These are phyloP conservation scores for Strigops habroptila DNA, from an alignment of 2,113 vertebrate genomes.

Conservation along the genomic window DNA sequence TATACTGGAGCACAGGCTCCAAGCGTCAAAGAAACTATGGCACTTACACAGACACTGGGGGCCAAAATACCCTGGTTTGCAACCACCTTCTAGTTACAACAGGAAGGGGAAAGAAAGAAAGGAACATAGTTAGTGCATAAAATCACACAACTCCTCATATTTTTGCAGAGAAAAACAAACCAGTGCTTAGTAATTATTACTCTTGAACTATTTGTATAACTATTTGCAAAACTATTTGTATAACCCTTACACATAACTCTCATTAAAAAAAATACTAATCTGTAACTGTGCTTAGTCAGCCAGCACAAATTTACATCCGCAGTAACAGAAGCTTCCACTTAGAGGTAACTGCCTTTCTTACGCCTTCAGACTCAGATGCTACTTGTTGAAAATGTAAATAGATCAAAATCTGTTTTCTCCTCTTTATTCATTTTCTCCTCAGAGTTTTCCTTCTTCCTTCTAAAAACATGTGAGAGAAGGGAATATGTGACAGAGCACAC, in stretches of 20 bases:
- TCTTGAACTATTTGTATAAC: background rate
- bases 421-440: background rate
- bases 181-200: background rate
- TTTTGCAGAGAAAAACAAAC: background rate
- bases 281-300: background rate
- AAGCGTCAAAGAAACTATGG: background rate
- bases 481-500: background rate
- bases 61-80: constrained; percentile 76
- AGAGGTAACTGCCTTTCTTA: background rate
- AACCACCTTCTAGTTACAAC: constrained; percentile 33
- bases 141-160: background rate
- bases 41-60: constrained; percentile 75
- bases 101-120: background rate
- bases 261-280: background rate
- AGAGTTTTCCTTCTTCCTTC: background rate
- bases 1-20: background rate
- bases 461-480: background rate
- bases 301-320: background rate
- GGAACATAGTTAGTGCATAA: background rate
- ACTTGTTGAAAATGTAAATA: background rate
- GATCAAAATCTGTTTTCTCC: background rate
- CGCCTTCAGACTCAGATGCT: background rate
- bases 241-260: background rate
- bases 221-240: background rate
- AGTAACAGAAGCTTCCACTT: background rate